Evolutionary conservation across 23 tunicate species (phyloP), one percentile per base, ranked within the genome.

Genomic region (Halocynthia aurantium): DNA sequence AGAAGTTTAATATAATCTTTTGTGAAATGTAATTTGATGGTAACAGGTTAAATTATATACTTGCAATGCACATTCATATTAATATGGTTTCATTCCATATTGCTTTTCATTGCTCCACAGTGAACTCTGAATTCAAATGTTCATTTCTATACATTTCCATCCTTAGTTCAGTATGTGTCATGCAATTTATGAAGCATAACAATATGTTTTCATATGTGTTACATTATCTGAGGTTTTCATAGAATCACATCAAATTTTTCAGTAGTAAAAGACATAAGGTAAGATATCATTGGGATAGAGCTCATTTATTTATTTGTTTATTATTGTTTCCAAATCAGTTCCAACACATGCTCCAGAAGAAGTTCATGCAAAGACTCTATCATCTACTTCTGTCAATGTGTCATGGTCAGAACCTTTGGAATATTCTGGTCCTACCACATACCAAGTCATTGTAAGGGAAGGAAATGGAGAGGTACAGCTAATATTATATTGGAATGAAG

Each of bases 341-440:
- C 93, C 93, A 11, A 76, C 61, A 13, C 63, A 77, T 10, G 83
- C 93, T 8, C 78, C 85, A 50, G 22, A 68, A 15, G 67, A 70
- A 50, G 86, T 87, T 15, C 80, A 63, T 15, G 93, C 67, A 60
- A 31, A 55, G 54, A 62, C 71, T 55, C 19, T 82, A 6, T 82
- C 86, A 7, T 87, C 93, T 15, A 87, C 93, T 58, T 65, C 83
- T 6, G 62, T 87, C 13, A 77, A 82, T 54, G 93, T 87, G 8
- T 82, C 93, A 50, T 87, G 93, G 93, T 12, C 60, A 5, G 52
- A 63, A 62, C 93, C 93, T 7, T 15, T 7, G 11, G 13, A 52
- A 8, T 52, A 70, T 10, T 69, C 93, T 13, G 93, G 93, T 8
- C 62, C 72, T 17, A 87, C 93, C 13, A 22, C 53, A 0, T 87